These are phyloP conservation scores for Phymatocera aterrima DNA, from an alignment of 2,888 invertebrate genomes.

Conservation along the genomic window DNA sequence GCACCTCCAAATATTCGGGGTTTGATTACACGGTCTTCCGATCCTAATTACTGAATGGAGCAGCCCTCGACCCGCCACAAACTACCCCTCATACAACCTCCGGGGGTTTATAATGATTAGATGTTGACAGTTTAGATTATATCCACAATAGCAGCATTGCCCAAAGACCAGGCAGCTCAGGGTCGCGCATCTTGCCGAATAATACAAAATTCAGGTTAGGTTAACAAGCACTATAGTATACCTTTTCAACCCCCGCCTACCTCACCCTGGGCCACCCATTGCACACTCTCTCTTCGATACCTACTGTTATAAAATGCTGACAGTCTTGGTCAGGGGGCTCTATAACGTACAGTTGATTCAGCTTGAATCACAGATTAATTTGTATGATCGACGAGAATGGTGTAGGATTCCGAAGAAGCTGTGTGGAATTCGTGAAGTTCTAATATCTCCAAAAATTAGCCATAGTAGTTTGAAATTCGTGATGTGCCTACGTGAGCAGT, in stretches of 20 bases:
- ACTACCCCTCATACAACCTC: slow-evolving; percentile 26
- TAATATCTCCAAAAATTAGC: too few relatives aligned
- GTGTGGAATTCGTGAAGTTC: too few relatives aligned
- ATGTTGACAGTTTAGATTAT: slow-evolving; percentile 36
- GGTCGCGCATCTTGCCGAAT: not conserved
- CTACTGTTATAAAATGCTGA: slow-evolving; percentile 7
- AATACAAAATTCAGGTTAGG: slow-evolving; percentile 26
- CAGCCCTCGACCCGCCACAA: not conserved
- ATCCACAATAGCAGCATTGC: slow-evolving; percentile 27
- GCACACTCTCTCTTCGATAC: not conserved
- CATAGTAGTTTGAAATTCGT: too few relatives aligned
- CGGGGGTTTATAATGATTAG: slow-evolving; percentile 31
- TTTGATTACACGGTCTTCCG: slow-evolving; percentile 23
- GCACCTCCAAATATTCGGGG: slow-evolving; percentile 9
- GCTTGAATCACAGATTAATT: too few relatives aligned
- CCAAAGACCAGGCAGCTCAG: not conserved
- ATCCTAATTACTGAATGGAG: slow-evolving; percentile 12
- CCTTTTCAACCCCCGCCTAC: not conserved
- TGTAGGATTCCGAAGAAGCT: too few relatives aligned
- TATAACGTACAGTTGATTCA: not conserved
- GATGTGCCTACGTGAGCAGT: too few relatives aligned
- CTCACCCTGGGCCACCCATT: not conserved
- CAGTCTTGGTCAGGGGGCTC: not conserved
- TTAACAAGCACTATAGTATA: not conserved
- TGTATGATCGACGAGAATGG: too few relatives aligned